Evolutionary conservation across 2,113 vertebrate genomes (phyloP).

Genomic region (Ammospiza nelsoni): DNA sequence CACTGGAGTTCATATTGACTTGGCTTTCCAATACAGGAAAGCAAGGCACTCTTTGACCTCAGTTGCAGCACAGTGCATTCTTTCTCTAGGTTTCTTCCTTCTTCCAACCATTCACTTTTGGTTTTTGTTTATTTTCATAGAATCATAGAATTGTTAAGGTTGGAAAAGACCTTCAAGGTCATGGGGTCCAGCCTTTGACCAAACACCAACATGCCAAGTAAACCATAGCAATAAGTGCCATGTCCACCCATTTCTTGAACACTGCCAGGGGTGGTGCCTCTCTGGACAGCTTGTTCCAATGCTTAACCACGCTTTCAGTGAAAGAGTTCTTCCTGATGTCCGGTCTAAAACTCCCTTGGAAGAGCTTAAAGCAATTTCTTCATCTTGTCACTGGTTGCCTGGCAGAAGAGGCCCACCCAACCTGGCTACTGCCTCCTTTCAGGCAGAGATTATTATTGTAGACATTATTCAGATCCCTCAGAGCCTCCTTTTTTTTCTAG

Average conservation of each 20-base stretch:
- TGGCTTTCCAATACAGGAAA: not conserved
- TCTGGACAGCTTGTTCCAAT: not conserved
- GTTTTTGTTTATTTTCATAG: not conserved
- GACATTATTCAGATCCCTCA: not conserved
- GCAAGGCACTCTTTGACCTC: not conserved
- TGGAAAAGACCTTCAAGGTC: not conserved
- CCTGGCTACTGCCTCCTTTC: not conserved
- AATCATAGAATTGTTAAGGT: not conserved
- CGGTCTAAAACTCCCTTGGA: not conserved
- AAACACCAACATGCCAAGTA: not conserved
- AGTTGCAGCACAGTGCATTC: not conserved
- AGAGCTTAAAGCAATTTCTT: not conserved
- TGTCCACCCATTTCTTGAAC: not conserved
- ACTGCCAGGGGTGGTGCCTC: not conserved
- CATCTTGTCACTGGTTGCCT: not conserved
- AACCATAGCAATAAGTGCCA: not conserved
- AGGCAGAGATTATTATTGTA: not conserved
- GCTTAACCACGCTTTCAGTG: not conserved
- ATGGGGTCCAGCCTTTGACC: not conserved
- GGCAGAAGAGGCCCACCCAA: not conserved
- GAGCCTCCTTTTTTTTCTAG: not conserved
- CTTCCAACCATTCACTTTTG: not conserved
- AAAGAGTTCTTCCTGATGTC: not conserved
- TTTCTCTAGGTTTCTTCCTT: not conserved
- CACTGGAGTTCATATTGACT: not conserved